A percentile compares a stretch with the other conserved stretches of the same genome.
Evolutionary conservation across 2,797 vertebrate species (phyloP).

Genomic region (Danio choprae): DNA sequence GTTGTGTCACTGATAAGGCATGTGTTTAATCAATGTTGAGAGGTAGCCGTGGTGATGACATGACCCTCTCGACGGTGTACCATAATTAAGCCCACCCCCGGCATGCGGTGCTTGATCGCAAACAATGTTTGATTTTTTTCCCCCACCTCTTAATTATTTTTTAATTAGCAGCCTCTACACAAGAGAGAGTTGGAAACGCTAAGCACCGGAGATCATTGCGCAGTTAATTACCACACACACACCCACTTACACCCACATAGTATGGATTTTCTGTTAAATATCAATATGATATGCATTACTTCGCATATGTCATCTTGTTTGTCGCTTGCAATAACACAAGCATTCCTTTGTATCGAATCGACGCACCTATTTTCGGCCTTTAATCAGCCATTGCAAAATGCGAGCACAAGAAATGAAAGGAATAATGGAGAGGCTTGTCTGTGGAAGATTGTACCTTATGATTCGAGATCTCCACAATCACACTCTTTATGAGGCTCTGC

Average conservation of each 20-base stretch:
- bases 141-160: slow-evolving; percentile 55
- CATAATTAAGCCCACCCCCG: slow-evolving; percentile 59
- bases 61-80: slow-evolving; percentile 58
- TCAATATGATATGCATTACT: slow-evolving; percentile 30
- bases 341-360: slow-evolving; percentile 9
- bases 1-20: slow-evolving; percentile 55
- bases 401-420: slow-evolving; percentile 16
- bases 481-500: slow-evolving; percentile 36
- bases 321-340: slow-evolving; percentile 1
- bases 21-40: slow-evolving; percentile 61
- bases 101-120: slow-evolving; percentile 49
- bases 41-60: slow-evolving; percentile 61
- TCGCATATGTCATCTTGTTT: slow-evolving; percentile 34
- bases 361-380: slow-evolving; percentile 9
- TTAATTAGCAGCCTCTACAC: slow-evolving; percentile 53
- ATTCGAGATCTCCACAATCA: slow-evolving; percentile 24
- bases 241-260: slow-evolving; percentile 6
- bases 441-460: slow-evolving; percentile 17
- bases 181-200: slow-evolving; percentile 43
- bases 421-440: slow-evolving; percentile 25
- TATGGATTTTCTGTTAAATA: slow-evolving; percentile 42
- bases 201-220: slow-evolving; percentile 43
- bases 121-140: slow-evolving; percentile 56
- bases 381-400: slow-evolving; percentile 22
- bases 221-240: slow-evolving; percentile 50